Evolutionary conservation across 2,113 vertebrate genomes (phyloP).

Genomic region (Meleagris gallopavo): DNA sequence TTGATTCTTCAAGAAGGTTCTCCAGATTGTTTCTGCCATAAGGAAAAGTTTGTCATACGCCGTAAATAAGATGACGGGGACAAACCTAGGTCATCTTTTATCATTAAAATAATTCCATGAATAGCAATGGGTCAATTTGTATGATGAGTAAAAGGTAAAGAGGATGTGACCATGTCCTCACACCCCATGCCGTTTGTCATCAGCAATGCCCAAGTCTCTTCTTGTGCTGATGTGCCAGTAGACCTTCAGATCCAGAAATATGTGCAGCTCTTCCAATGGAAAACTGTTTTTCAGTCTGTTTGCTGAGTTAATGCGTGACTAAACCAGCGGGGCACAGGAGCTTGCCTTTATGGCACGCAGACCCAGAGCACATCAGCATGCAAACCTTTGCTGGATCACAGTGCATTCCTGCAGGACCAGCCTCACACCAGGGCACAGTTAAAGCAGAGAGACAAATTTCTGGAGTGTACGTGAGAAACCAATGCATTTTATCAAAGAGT

Average conservation of each 20-base stretch:
- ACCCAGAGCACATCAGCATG: accelerated
- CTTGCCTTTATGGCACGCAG: neutral
- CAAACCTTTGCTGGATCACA: neutral
- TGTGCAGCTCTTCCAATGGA: neutral
- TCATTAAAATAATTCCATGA: neutral
- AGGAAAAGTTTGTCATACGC: neutral
- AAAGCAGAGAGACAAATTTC: neutral
- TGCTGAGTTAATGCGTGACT: neutral
- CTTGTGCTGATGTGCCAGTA: neutral
- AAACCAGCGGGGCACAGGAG: neutral
- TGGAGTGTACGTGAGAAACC: neutral
- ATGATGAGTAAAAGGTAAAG: neutral
- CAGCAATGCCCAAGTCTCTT: neutral
- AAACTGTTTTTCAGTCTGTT: neutral
- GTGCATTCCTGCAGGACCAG: neutral
- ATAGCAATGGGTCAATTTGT: neutral
- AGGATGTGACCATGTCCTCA: neutral
- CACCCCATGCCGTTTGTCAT: neutral
- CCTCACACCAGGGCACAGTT: neutral
- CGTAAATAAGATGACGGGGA: neutral
- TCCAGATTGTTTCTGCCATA: slow-evolving; percentile 3
- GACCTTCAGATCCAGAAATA: neutral
- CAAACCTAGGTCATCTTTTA: neutral
- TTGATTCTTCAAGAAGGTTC: slow-evolving; percentile 18
- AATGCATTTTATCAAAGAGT: neutral